phyloP scores from a whole-genome alignment of 1,140 invertebrate genomes.

The Drosophila simulans region DNA sequence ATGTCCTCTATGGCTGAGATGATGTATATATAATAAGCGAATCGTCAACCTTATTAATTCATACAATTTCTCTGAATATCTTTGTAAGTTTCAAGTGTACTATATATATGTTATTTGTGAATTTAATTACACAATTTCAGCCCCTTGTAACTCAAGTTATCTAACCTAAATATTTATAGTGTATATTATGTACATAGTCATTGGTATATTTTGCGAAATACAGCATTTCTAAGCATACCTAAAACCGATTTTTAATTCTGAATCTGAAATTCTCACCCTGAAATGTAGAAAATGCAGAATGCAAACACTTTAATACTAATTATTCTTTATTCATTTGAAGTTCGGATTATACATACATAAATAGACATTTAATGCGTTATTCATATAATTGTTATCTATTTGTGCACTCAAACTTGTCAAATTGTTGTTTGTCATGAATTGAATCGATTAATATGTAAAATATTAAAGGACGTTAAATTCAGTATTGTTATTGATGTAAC shows the following conservation, averaged over 20 bases:
- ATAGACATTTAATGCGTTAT: slow-evolving; percentile 49
- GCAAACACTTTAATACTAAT: slow-evolving; percentile 31
- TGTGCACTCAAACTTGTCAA: slow-evolving; percentile 48
- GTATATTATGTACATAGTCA: slow-evolving; percentile 46
- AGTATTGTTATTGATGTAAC: slow-evolving; percentile 50
- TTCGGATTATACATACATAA: slow-evolving; percentile 49
- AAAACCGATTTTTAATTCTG: not conserved
- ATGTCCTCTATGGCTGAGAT: slow-evolving; percentile 98
- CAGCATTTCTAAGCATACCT: slow-evolving; percentile 26
- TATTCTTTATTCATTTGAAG: slow-evolving; percentile 47
- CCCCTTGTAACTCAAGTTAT: slow-evolving; percentile 21
- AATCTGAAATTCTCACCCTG: no score
- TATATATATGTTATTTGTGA: slow-evolving; percentile 39
- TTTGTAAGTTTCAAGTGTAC: slow-evolving; percentile 18
- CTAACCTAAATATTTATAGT: slow-evolving; percentile 38
- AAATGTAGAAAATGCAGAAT: no score
- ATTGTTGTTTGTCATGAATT: slow-evolving; percentile 46
- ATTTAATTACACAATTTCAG: slow-evolving; percentile 35
- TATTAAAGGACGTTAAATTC: slow-evolving; percentile 42
- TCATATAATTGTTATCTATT: slow-evolving; percentile 51
- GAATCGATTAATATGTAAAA: slow-evolving; percentile 48
- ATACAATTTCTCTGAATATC: slow-evolving; percentile 18
- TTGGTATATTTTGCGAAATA: slow-evolving; percentile 41
- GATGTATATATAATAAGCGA: slow-evolving; percentile 93
- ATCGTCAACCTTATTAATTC: slow-evolving; percentile 2